Evolutionary conservation across 2,113 vertebrate genomes (phyloP), one percentile per base, ranked within the genome.

Genomic region (Bathybates hornii): DNA sequence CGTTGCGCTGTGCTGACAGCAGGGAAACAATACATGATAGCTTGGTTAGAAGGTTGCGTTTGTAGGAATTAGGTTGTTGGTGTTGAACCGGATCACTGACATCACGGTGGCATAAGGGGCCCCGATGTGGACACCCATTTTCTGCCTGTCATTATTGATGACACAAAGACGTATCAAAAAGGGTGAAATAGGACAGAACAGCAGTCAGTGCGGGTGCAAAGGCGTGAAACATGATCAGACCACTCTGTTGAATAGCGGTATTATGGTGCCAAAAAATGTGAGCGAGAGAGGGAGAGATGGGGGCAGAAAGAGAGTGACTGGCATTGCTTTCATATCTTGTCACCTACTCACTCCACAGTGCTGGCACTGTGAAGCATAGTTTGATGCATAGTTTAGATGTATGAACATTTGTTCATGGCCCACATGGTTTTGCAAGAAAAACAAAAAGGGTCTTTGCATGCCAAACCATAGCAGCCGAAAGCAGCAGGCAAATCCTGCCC

Each of bases 211-310:
- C 56, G 78, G 54, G 68, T n/a, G 85, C 86, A 91, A 86, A 86
- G 92, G 92, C 91, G 84, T 95, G 94, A 95, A 95, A 95, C 89
- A 71, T 84, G 92, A 93, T 94, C 92, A 90, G 93, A 90, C 89
- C 85, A 48, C 84, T 9, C 29, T 85, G 73, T 57, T 91, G 91
- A 95, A 95, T 91, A 54, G 92, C 81, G 63, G 86, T 76, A 73
- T 92, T 94, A 94, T 95, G 32, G 43, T 71, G 86, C 90, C 89
- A 92, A 90, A 90, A 90, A 63, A 52, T 76, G 76, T 80, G 79
- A 68, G 81, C 0, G 5, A 32, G 57, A 2, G 54, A 24, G 3
- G 21, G 79, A 61, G 59, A 34, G 79, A 66, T 1, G 53, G 80
- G 86, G 88, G 84, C 59, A 87, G 86, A 87, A 59, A 61, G 85